Base-by-base conservation (phyloP, 2,888 invertebrate species). In the Drosophila paucipuncta region DNA sequence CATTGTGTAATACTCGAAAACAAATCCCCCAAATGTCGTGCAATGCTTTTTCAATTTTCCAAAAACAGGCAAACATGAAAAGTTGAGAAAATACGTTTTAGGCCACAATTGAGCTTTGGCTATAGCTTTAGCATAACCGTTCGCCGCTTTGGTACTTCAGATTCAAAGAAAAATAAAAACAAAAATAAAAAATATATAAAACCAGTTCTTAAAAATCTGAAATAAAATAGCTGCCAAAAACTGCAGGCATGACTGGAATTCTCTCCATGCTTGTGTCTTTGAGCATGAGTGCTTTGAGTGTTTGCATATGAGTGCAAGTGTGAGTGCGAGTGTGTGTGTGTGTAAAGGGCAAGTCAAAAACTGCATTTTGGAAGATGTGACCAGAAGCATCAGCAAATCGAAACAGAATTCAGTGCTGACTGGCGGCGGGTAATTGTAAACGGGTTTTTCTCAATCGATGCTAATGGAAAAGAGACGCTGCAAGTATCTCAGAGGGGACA, bases 41-140 rank as follows among this genome's bases (percentile, higher is more conserved):
- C 87, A 91, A 78, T 84, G 73, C 68, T 81, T 85, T 89, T 85
- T 75, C 74, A 70, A 89, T 91, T 89, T 85, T 84, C 85, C 83
- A 84, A 84, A 68, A 41, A 68, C 28, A 31, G 73, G 67, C 78
- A 63, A 85, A 90, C 83, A 80, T 73, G 73, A 85, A 84, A 91
- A 81, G 74, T 78, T 78, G 76, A 73, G 88, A 89, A 81, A 73
- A 78, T 59, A 70, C 77, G 41, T 57, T 60, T 53, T 35, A n/a
- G 22, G 47, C 43, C 50, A 72, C 73, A 53, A 22, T 30, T 9
- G 25, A 39, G n/a, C 28, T n/a, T 58, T 37, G 33, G 57, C 41
- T 61, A 16, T 43, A 16, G 58, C 54, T 61, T 49, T 52, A 43
- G 55, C 67, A 62, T 60, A 53, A 68, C 73, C 73, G 63, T 84